Percentiles rank a stretch among this genome's conserved stretches.
These are phyloP conservation scores for Drosophila meridiana DNA, from an alignment of 2,888 invertebrate species.

Conservation along the genomic window DNA sequence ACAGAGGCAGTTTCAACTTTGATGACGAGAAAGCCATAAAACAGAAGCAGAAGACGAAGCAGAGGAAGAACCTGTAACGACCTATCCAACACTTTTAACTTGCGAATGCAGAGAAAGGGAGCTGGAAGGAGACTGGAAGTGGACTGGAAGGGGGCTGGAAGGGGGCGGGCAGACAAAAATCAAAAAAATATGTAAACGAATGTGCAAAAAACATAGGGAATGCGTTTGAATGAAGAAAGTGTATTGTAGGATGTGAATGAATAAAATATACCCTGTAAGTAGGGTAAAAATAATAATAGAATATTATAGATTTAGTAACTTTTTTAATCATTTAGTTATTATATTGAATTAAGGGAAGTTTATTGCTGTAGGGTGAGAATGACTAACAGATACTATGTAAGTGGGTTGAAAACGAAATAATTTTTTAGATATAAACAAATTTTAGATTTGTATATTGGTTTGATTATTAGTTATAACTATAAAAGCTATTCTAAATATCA, in stretches of 20 bases:
- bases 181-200: not conserved
- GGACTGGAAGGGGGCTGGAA: not conserved
- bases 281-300: not conserved
- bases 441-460: too few species aligned
- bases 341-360: too few species aligned
- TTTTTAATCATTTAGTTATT: too few species aligned
- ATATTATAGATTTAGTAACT: not conserved
- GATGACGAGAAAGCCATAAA: conserved; percentile 66
- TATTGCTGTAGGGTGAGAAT: too few species aligned
- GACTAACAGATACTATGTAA: too few species aligned
- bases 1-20: conserved; percentile 74
- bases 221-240: not conserved
- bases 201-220: not conserved
- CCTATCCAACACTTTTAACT: conserved; percentile 39
- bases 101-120: not conserved
- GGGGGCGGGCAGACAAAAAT: not conserved
- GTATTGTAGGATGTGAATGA: not conserved
- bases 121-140: not conserved
- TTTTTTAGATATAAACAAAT: too few species aligned
- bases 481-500: too few species aligned
- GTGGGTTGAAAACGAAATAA: too few species aligned
- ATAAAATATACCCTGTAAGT: not conserved
- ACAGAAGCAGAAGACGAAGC: conserved; percentile 6
- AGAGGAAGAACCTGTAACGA: not conserved
- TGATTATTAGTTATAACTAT: too few species aligned